Percentiles rank a stretch among this genome's conserved stretches.
These are phyloP conservation scores for Heliocidaris erythrogramma DNA, from an alignment of 35 echinoderm and acorn worm species.

Conservation along the genomic window DNA sequence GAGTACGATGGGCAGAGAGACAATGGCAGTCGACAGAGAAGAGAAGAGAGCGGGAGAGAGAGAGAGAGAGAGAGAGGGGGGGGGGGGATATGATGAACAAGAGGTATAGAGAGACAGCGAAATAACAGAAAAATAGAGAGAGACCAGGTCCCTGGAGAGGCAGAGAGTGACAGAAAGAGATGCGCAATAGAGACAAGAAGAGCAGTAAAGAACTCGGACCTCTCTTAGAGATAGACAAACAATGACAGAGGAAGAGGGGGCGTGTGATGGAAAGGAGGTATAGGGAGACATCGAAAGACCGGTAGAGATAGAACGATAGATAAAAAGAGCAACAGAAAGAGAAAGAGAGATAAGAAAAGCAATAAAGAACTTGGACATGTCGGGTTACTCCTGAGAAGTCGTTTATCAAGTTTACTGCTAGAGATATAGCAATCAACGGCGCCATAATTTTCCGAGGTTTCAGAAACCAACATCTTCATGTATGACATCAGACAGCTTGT, in stretches of 20 bases:
- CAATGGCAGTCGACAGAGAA: too few relatives aligned
- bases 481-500: slow-evolving; percentile 9
- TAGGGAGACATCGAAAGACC: neutral
- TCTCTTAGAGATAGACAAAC: too few relatives aligned
- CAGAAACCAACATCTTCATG: neutral
- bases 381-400: neutral
- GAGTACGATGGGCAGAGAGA: too few relatives aligned
- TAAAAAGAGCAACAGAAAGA: neutral
- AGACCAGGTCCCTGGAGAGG: too few relatives aligned
- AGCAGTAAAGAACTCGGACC: too few relatives aligned
- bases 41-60: too few relatives aligned
- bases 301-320: neutral
- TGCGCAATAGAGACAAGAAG: too few relatives aligned
- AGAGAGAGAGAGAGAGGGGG: too few relatives aligned
- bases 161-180: too few relatives aligned
- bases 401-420: slow-evolving; percentile 2
- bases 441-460: neutral
- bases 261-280: neutral
- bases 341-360: neutral
- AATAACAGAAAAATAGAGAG: too few relatives aligned
- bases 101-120: too few relatives aligned
- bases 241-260: neutral
- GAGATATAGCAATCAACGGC: slow-evolving; percentile 9
- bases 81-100: too few relatives aligned
- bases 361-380: slow-evolving; percentile 11